phyloP scores from a whole-genome alignment of 2,113 vertebrate species.

The Mormyrus iriodes region DNA sequence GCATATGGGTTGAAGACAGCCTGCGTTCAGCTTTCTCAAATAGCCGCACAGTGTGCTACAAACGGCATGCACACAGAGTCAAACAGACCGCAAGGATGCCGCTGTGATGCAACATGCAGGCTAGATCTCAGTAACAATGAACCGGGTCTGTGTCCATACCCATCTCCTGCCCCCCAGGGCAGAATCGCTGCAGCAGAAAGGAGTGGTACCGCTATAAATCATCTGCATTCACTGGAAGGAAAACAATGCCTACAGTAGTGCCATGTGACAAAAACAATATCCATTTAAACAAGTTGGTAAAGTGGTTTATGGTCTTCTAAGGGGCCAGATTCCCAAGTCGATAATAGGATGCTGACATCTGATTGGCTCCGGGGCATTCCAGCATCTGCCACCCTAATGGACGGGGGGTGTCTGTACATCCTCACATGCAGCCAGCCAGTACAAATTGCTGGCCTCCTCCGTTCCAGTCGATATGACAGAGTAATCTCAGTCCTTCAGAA shows the following conservation, averaged over 20 bases:
- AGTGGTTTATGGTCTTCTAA: not conserved
- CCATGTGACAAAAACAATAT: not conserved
- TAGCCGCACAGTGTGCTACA: constrained; percentile 41
- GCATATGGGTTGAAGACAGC: constrained; percentile 40
- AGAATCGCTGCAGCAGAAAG: not conserved
- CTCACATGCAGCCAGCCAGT: constrained; percentile 28
- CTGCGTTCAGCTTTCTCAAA: constrained; percentile 37
- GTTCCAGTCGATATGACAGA: constrained; percentile 19
- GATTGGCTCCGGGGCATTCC: not conserved
- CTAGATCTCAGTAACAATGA: constrained; percentile 38
- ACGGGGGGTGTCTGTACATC: not conserved
- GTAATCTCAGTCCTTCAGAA: constrained; percentile 33
- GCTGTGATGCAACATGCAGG: constrained; percentile 50
- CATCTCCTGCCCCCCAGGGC: not conserved
- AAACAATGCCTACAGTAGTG: not conserved
- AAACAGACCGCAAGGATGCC: constrained; percentile 17
- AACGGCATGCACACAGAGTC: constrained; percentile 44
- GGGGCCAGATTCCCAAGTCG: not conserved
- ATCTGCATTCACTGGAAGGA: not conserved
- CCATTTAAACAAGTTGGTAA: not conserved
- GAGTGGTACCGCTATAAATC: not conserved
- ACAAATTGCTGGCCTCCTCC: constrained; percentile 20
- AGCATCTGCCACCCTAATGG: not conserved
- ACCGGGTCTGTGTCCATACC: not conserved
- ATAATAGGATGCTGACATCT: not conserved